A percentile compares a stretch with the other conserved stretches of the same genome.
These are phyloP conservation scores for Myotis myotis DNA, from an alignment of 2,797 vertebrate genomes.

Conservation along the genomic window DNA sequence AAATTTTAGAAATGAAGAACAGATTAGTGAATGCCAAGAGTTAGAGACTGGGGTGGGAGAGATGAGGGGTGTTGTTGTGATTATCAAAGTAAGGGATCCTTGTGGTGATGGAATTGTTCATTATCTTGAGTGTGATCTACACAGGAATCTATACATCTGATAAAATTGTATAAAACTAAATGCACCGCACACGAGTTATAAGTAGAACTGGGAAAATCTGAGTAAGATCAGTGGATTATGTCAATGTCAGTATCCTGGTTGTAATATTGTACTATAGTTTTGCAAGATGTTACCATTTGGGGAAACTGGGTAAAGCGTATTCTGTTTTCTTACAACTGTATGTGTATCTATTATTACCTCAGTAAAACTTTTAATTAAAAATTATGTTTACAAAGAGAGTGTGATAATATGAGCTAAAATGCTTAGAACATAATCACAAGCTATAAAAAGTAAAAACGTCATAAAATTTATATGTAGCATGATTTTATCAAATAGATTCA, in stretches of 20 bases:
- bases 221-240: not conserved
- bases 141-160: not conserved
- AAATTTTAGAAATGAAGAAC: not conserved
- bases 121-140: not conserved
- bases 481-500: not conserved
- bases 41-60: not conserved
- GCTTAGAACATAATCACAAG: not conserved
- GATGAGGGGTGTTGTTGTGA: not conserved
- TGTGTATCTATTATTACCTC: not conserved
- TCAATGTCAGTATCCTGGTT: not conserved
- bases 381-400: not conserved
- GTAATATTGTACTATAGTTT: not conserved
- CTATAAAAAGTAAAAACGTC: not conserved
- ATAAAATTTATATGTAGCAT: not conserved
- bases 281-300: not conserved
- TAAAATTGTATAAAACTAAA: not conserved
- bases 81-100: not conserved
- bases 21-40: not conserved
- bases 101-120: not conserved
- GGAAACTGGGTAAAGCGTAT: not conserved
- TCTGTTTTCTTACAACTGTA: not conserved
- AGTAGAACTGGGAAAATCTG: not conserved
- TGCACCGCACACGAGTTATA: not conserved
- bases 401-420: not conserved
- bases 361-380: slow-evolving; percentile 11